A percentile compares a stretch with the other conserved stretches of the same genome.
Evolutionary conservation across 2,888 invertebrate genomes (phyloP).

Genomic region (Oscheius sp.): DNA sequence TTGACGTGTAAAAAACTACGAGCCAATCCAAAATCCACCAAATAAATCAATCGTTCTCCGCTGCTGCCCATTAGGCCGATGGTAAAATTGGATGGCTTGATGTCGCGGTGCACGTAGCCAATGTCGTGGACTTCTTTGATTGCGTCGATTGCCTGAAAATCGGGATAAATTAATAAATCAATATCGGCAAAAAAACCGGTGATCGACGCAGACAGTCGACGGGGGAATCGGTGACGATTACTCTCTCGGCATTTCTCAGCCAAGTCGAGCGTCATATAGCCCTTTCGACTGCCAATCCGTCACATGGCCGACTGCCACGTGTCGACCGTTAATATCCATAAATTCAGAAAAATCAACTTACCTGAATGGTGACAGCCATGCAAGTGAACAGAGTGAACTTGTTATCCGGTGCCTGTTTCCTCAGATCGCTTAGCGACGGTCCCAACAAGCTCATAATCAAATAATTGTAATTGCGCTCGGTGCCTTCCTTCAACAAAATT

Average conservation of each 20-base stretch:
- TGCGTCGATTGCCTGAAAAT: constrained; percentile 43
- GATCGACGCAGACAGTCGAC: too few relatives aligned
- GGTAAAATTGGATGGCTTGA: constrained; percentile 56
- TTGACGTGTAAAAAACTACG: constrained; percentile 9
- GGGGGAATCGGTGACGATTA: too few relatives aligned
- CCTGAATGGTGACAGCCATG: constrained; percentile 48
- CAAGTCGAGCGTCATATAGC: too few relatives aligned
- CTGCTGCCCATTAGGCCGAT: constrained; percentile 47
- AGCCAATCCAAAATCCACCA: constrained; percentile 60
- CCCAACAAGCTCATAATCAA: constrained; percentile 53
- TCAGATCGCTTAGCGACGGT: constrained; percentile 47
- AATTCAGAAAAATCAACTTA: not conserved
- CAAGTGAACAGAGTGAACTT: constrained; percentile 46
- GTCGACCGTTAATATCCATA: too few relatives aligned
- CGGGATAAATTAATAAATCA: too few relatives aligned
- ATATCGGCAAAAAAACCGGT: too few relatives aligned
- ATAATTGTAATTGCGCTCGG: constrained; percentile 44
- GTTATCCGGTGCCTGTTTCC: constrained; percentile 39
- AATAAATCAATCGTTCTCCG: constrained; percentile 45
- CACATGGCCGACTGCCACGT: too few relatives aligned
- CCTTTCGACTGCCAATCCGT: too few relatives aligned
- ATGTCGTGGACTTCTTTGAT: constrained; percentile 56
- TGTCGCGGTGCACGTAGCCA: constrained; percentile 50
- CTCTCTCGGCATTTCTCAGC: too few relatives aligned
- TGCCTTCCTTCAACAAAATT: constrained; percentile 43